Evolutionary conservation across 2,797 vertebrate genomes (phyloP), one percentile per base, ranked within the genome.

Genomic region (Poecilia velifera): DNA sequence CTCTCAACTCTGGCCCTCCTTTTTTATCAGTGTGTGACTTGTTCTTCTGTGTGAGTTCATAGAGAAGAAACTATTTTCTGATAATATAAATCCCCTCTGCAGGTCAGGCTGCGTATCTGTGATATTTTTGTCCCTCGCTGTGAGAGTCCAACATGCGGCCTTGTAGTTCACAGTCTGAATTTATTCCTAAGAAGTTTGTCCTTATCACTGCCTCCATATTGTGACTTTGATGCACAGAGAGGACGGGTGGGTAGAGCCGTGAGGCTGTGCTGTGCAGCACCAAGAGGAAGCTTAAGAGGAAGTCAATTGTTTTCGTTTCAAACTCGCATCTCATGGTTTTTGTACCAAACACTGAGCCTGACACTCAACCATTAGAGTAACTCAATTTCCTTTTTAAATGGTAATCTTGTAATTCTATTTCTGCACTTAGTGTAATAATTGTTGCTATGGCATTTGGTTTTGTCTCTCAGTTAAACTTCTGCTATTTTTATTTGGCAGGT

Each of bases 201-300:
- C 92, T 95, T 93, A 95, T 95, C 90, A 12, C 82, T 81, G 10
- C 72, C 55, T 89, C 89, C 92, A 94, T 82, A 93, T 92, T 94
- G 92, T 84, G 84, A 82, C 72, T 90, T 66, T 9, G 78, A 72
- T 72, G 64, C 83, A 62, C 51, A 45, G 39, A 55, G 77, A 47
- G 82, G 78, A 66, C 34, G 73, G 66, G 68, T 72, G 76, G 84
- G 62, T 31, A 82, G 80, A 82, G 78, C 51, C 55, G 47, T 39
- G 31, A 34, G 51, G 59, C 81, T 77, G 64, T 79, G 85, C 77
- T 31, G 51, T 85, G 74, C 81, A 84, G 91, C 87, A 89, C 80
- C 84, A 89, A 88, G 77, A 80, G 79, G 82, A 91, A 81, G 77
- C 45, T 46, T 22, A n/a, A 78, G 64, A 70, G 77, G 78, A 85